A percentile compares a stretch with the other conserved stretches of the same genome.
Conservation (phyloP, 2,113 vertebrate species). For the Sinocyclocheilus anophthalmus region DNA sequence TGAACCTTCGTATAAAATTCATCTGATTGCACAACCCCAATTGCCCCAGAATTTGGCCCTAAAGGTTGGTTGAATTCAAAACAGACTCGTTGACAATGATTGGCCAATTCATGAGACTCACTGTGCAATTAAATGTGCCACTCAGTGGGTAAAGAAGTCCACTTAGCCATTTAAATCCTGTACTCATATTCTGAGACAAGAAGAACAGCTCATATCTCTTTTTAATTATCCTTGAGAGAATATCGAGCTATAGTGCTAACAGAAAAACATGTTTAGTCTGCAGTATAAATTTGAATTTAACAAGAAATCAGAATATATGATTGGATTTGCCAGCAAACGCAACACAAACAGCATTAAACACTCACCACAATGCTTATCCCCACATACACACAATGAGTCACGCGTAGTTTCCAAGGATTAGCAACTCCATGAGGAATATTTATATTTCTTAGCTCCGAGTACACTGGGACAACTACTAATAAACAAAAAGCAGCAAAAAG, state of each 20-base stretch:
- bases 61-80: not conserved
- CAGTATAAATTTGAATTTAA: slow-evolving; percentile 12
- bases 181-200: slow-evolving; percentile 1
- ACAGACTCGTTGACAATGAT: not conserved
- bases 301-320: slow-evolving; percentile 6
- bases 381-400: slow-evolving; percentile 71
- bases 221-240: slow-evolving; percentile 14
- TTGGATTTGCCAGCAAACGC: slow-evolving; percentile 35
- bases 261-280: not conserved
- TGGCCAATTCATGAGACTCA: not conserved
- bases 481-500: slow-evolving; percentile 74
- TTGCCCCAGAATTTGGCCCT: slow-evolving; percentile 82
- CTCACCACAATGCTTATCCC: slow-evolving; percentile 78
- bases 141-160: not conserved
- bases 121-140: not conserved
- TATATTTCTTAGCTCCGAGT: slow-evolving; percentile 78
- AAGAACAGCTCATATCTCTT: not conserved
- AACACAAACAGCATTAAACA: slow-evolving; percentile 54
- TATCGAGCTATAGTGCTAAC: not conserved
- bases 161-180: not conserved
- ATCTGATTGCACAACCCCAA: slow-evolving; percentile 77
- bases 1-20: slow-evolving; percentile 71
- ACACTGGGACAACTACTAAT: slow-evolving; percentile 78
- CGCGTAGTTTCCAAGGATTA: slow-evolving; percentile 72
- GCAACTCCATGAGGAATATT: slow-evolving; percentile 78